These are phyloP conservation scores for Suricata suricatta DNA, from an alignment of 2,113 vertebrate genomes.

Conservation along the genomic window DNA sequence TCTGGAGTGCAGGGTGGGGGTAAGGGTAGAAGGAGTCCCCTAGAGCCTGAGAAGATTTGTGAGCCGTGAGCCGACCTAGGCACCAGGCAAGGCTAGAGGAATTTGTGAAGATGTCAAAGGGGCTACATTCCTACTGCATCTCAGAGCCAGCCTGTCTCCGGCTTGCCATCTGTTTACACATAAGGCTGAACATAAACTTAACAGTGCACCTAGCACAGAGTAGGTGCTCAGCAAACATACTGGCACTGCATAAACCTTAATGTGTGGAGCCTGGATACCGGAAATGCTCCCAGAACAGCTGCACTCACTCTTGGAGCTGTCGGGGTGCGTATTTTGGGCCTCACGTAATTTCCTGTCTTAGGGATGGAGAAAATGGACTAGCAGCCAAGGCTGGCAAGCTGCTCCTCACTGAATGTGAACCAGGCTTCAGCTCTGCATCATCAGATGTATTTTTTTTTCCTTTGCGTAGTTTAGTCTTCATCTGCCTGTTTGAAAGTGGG, in stretches of 20 bases:
- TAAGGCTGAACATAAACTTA: background rate
- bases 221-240: background rate
- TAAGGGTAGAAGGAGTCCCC: background rate
- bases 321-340: background rate
- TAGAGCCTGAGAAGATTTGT: background rate
- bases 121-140: background rate
- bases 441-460: background rate
- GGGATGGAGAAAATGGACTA: constrained; percentile 28
- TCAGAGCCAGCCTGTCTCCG: background rate
- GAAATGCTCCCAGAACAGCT: constrained; percentile 45
- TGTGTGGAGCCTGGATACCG: background rate
- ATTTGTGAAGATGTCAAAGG: background rate
- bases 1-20: background rate
- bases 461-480: background rate
- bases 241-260: background rate
- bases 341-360: constrained; percentile 63
- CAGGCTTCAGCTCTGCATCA: background rate
- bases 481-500: background rate
- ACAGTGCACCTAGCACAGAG: background rate
- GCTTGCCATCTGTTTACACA: background rate
- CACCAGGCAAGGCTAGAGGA: background rate
- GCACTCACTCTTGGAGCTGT: background rate
- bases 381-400: constrained; percentile 49
- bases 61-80: background rate
- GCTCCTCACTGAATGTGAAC: constrained; percentile 4